These are phyloP conservation scores for Tenthredo amoena DNA, from an alignment of 2,888 invertebrate genomes.

Conservation along the genomic window DNA sequence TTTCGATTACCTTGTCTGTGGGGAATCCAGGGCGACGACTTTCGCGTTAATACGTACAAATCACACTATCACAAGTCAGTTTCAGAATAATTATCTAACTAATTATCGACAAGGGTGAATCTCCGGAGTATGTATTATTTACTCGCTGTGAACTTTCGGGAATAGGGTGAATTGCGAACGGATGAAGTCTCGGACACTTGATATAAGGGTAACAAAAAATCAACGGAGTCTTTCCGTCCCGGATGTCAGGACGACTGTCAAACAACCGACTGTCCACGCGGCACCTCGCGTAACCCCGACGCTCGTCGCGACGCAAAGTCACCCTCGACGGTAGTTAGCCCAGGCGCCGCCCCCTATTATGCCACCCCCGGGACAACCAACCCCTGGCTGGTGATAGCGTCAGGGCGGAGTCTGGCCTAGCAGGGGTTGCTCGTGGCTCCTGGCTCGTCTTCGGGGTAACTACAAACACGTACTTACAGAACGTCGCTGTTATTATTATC, in stretches of 20 bases:
- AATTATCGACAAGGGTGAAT: not conserved
- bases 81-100: not conserved
- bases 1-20: slow-evolving; percentile 41
- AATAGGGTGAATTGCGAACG: not conserved
- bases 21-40: slow-evolving; percentile 43
- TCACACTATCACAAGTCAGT: slow-evolving; percentile 40
- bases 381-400: slow-evolving; percentile 64
- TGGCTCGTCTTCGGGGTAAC: slow-evolving; percentile 76
- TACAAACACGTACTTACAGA: slow-evolving; percentile 77
- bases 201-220: slow-evolving; percentile 21
- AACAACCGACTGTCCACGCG: slow-evolving; percentile 62
- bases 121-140: not conserved
- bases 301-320: slow-evolving; percentile 57
- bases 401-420: slow-evolving; percentile 55
- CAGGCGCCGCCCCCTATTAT: slow-evolving; percentile 72
- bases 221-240: slow-evolving; percentile 45
- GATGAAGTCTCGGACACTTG: not conserved
- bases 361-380: slow-evolving; percentile 69
- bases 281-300: slow-evolving; percentile 57
- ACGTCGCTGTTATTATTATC: slow-evolving; percentile 64
- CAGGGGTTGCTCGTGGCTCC: slow-evolving; percentile 61
- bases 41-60: not conserved
- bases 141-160: not conserved
- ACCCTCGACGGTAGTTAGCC: slow-evolving; percentile 60
- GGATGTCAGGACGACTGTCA: slow-evolving; percentile 58